Conservation (phyloP, 1,140 invertebrate genomes). For the Anoplolepis gracilipes region DNA sequence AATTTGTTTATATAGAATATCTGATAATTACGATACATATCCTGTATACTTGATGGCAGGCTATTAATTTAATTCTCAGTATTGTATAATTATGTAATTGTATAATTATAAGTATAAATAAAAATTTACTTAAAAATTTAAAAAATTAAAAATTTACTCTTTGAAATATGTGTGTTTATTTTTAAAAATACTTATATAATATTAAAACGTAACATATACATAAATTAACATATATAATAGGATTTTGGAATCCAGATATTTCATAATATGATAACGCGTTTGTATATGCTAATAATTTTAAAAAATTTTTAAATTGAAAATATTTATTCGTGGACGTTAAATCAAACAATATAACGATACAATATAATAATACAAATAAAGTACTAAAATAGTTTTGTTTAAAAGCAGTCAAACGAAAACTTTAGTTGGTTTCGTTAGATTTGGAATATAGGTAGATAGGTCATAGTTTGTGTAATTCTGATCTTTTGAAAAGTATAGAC, state of each 20-base stretch:
- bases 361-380: too few relatives aligned
- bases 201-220: background rate
- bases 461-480: constrained; percentile 33
- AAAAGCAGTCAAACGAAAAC: constrained; percentile 22
- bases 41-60: background rate
- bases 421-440: constrained; percentile 18
- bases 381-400: constrained; percentile 39
- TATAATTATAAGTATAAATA: background rate
- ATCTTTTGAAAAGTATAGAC: constrained; percentile 43
- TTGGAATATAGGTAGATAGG: background rate
- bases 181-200: background rate
- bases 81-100: too few relatives aligned
- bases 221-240: too few relatives aligned
- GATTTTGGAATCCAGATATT: constrained; percentile 13
- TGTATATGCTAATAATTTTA: background rate
- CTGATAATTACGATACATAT: too few relatives aligned
- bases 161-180: background rate
- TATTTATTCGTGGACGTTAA: constrained; percentile 13
- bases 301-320: background rate
- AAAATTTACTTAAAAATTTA: too few relatives aligned
- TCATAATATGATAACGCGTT: background rate
- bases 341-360: constrained; percentile 15
- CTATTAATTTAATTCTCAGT: background rate
- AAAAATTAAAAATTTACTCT: too few relatives aligned
- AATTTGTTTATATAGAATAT: too few relatives aligned